Base-by-base conservation (phyloP, 2,113 vertebrate species). In the Neogale vison region DNA sequence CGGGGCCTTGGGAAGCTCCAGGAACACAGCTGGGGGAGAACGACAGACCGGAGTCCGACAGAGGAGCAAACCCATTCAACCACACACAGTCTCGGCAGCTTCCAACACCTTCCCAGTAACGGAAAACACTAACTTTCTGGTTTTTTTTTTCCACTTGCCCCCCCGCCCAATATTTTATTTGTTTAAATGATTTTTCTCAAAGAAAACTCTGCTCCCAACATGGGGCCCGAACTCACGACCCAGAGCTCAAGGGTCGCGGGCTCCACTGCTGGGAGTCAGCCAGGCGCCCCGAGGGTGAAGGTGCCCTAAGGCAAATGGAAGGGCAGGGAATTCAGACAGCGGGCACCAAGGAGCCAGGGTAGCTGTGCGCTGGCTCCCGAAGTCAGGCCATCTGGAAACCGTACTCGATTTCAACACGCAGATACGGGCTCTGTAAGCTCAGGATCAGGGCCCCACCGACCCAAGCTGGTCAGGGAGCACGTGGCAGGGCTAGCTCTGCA, bases 311-410 rank as follows among this genome's bases (percentile, higher is more conserved):
- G 42, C 76, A 85, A 36, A 83, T 0, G 6, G 79, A 79, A 61
- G n/a, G 1, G 21, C 12, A 18, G 57, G 39, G 76, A 72, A 42
- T 12, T 59, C 57, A 6, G 17, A 50, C n/a, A 69, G 90, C 74
- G 9, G 10, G 71, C 71, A 55, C 20, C 20, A 31, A 50, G 47
- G 82, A 57, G 23, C 31, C 0, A 3, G 52, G 3, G 36, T 10
- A 18, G 14, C 36, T 6, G 4, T 17, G 18, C 26, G 34, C 1
- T 11, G 13, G n/a, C 7, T 84, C 45, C 4, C 0, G 10, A 57
- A 71, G 81, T 86, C 39, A 84, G 1, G 1, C 42, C 12, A 3
- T 8, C 36, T 42, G 80, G n/a, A 71, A 90, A 77, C 36, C 0
- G 24, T 0, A 29, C 9, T 11, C 3, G 10, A 26, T 18, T 2